Evolutionary conservation across 2,113 vertebrate genomes (phyloP).

Genomic region (Myotis davidii): DNA sequence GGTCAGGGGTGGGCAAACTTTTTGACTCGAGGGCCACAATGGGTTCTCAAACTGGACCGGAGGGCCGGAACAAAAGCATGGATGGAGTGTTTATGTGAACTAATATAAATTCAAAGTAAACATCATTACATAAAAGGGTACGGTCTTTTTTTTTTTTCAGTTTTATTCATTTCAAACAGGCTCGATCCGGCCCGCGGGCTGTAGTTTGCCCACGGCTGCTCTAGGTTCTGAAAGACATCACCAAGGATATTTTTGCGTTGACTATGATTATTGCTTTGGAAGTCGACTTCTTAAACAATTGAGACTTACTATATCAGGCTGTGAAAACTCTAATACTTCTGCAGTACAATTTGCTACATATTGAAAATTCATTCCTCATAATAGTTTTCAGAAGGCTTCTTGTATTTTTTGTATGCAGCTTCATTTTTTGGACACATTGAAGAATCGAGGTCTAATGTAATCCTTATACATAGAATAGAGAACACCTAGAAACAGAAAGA

Average conservation of each 20-base stretch:
- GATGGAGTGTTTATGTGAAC: too few species aligned
- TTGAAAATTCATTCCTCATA: slow-evolving; percentile 19
- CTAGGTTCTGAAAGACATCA: not conserved
- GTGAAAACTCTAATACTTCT: slow-evolving; percentile 8
- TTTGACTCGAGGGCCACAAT: too few species aligned
- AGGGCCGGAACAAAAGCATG: too few species aligned
- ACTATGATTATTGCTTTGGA: not conserved
- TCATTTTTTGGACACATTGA: slow-evolving; percentile 68
- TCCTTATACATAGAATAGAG: slow-evolving; percentile 82
- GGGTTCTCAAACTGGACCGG: too few species aligned
- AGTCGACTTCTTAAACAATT: not conserved
- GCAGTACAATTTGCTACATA: not conserved
- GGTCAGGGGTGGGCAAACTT: too few species aligned
- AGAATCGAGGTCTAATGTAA: slow-evolving; percentile 68
- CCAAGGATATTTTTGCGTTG: not conserved
- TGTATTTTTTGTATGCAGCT: not conserved
- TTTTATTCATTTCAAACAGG: too few species aligned
- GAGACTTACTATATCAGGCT: not conserved
- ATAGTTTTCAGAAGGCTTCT: not conserved
- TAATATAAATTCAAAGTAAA: too few species aligned
- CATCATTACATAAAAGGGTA: too few species aligned
- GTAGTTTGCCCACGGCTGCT: too few species aligned
- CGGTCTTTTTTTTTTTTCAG: too few species aligned
- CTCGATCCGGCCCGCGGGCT: too few species aligned
- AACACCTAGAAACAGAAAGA: slow-evolving; percentile 76